Conservation (phyloP, 2,113 vertebrate genomes). For the Caranx melampygus region DNA sequence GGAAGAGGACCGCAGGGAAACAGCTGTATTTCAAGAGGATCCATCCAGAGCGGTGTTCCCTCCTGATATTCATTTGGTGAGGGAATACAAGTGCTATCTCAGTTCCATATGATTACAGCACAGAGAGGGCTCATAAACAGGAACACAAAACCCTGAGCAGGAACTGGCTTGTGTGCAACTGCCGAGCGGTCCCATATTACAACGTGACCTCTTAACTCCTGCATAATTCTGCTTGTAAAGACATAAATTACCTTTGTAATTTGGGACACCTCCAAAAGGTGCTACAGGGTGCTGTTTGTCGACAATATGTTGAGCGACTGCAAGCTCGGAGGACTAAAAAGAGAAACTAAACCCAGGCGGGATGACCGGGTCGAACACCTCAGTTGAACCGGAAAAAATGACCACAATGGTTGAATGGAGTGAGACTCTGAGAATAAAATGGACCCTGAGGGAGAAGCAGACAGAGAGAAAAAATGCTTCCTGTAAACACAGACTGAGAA, state of each 20-base stretch:
- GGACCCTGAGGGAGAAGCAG: conserved; percentile 45
- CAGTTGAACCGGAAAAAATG: conserved; percentile 60
- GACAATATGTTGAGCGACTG: conserved; percentile 20
- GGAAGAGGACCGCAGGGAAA: conserved; percentile 60
- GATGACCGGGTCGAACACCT: conserved; percentile 52
- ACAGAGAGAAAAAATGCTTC: conserved; percentile 38
- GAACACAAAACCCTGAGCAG: conserved; percentile 55
- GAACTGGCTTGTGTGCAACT: conserved; percentile 51
- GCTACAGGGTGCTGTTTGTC: conserved; percentile 52
- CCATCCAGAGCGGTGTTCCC: conserved; percentile 57
- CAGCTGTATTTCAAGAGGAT: conserved; percentile 75
- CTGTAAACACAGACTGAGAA: conserved; percentile 52
- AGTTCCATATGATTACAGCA: conserved; percentile 53
- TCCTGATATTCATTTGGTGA: conserved; percentile 61
- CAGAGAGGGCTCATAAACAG: conserved; percentile 60
- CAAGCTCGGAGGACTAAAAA: conserved; percentile 28
- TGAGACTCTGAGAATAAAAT: conserved; percentile 44
- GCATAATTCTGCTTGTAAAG: conserved; percentile 57
- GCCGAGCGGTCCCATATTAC: conserved; percentile 63
- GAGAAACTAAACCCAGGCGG: conserved; percentile 42
- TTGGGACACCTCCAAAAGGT: conserved; percentile 60
- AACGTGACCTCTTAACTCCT: conserved; percentile 64
- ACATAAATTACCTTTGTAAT: conserved; percentile 75
- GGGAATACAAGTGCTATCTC: conserved; percentile 50
- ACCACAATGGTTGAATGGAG: conserved; percentile 54